These are phyloP conservation scores for Drosophila parvula DNA, from an alignment of 1,140 invertebrate genomes.

Conservation along the genomic window DNA sequence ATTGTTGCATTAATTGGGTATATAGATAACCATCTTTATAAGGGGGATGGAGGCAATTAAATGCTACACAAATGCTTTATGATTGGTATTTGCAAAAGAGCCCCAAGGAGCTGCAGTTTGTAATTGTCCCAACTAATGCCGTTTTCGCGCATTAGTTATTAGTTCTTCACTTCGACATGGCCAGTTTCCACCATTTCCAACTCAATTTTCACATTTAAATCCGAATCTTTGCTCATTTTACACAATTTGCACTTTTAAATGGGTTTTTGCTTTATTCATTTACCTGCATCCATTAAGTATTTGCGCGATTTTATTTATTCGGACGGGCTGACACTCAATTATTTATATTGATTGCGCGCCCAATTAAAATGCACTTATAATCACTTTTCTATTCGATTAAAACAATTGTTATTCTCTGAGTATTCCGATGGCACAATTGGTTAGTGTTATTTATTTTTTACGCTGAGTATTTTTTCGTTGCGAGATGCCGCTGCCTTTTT, in stretches of 20 bases:
- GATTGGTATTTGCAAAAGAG: not conserved
- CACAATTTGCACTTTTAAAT: conserved; percentile 45
- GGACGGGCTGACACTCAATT: conserved; percentile 55
- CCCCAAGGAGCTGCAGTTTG: not conserved
- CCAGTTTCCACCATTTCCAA: conserved; percentile 10
- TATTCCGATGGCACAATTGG: conserved; percentile 14
- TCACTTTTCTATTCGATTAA: conserved; percentile 49
- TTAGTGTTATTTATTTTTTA: no score
- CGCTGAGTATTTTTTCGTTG: conserved; percentile 17
- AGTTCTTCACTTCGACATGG: not conserved
- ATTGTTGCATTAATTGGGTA: conserved; percentile 42
- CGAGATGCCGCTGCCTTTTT: conserved; percentile 19
- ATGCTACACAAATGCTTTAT: conserved; percentile 13
- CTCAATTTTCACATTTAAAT: conserved; percentile 42
- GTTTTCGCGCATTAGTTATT: not conserved
- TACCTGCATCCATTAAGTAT: conserved; percentile 78
- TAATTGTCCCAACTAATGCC: not conserved
- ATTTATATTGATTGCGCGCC: conserved; percentile 51
- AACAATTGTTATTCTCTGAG: conserved; percentile 40
- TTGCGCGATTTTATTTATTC: conserved; percentile 25
- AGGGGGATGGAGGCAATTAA: conserved; percentile 14
- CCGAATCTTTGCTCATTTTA: conserved; percentile 2
- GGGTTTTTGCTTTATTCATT: conserved; percentile 48
- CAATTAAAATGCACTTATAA: conserved; percentile 65
- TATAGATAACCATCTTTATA: conserved; percentile 11